Percentiles rank a stretch among this genome's conserved stretches.
These are phyloP conservation scores for Athetis lepigone DNA, from an alignment of 2,888 invertebrate genomes.

Conservation along the genomic window DNA sequence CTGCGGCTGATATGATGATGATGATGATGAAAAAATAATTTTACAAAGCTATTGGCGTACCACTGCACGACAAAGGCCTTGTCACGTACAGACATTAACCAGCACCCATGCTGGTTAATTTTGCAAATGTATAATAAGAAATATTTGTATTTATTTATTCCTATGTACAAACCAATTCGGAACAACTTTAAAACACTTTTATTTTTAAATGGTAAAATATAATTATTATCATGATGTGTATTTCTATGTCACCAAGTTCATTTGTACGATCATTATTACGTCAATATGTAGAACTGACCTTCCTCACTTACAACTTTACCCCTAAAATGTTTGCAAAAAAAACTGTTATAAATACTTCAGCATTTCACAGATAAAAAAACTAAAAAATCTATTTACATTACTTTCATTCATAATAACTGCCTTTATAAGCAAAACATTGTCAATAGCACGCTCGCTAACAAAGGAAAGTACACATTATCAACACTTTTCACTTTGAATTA, in stretches of 20 bases:
- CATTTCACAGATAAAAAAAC: not conserved
- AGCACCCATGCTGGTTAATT: too few species aligned
- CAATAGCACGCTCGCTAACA: conserved; percentile 17
- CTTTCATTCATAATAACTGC: not conserved
- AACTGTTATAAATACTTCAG: not conserved
- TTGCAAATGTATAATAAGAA: too few species aligned
- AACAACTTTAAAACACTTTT: too few species aligned
- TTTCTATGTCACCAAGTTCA: not conserved
- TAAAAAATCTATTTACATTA: not conserved
- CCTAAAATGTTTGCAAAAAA: not conserved
- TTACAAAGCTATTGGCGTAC: too few species aligned
- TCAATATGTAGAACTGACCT: not conserved
- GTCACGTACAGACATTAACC: too few species aligned
- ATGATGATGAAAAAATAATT: too few species aligned
- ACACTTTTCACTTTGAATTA: conserved; percentile 52
- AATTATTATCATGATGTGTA: not conserved
- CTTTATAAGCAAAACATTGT: conserved; percentile 9
- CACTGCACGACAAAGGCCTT: too few species aligned
- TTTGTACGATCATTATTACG: not conserved
- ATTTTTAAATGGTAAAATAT: too few species aligned
- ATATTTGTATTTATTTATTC: too few species aligned
- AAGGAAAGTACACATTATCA: conserved; percentile 25
- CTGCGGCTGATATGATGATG: too few species aligned
- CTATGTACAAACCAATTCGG: too few species aligned
- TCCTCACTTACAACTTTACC: not conserved